These are phyloP conservation scores for human (Homo sapiens) DNA, from an alignment of 2,113 vertebrate species.

Conservation along the genomic window GRCh38 chr9:19067001-19067500, in stretches of 20 bases:
- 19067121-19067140: neutral
- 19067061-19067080: neutral
- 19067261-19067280: neutral
- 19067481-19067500: neutral
- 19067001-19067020: too few species aligned
- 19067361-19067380: slow-evolving; percentile 12
- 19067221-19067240: neutral
- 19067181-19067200: neutral
- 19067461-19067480: neutral
- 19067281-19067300: neutral
- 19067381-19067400: neutral
- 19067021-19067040: neutral
- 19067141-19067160: neutral
- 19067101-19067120: slow-evolving; percentile 3
- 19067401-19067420: neutral
- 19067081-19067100: neutral
- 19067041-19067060: neutral
- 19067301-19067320: neutral
- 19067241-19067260: neutral
- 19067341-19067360: neutral
- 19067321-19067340: neutral
- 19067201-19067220: neutral
- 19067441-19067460: neutral
- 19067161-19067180: neutral
- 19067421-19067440: neutral